Base-by-base conservation (phyloP, 2,113 vertebrate genomes). In the Cynopterus brachyotis region DNA sequence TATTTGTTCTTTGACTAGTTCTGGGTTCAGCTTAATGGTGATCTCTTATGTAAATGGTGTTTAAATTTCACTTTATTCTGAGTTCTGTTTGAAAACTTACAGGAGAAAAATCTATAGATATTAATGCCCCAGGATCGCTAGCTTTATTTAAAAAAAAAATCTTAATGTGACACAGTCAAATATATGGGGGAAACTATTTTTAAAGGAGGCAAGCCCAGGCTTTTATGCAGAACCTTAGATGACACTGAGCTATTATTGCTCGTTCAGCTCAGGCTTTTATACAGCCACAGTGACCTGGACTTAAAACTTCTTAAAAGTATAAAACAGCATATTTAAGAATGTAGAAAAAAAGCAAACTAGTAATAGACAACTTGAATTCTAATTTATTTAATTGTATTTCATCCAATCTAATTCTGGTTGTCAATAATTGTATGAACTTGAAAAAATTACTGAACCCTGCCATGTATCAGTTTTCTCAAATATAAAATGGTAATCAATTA, bases 1-100 rank as follows among this genome's bases (percentile, higher is more conserved):
- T 81, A 37, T 90, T 96, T 76, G 55, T 91, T 73, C 79, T 96
- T 93, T 84, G 15, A 88, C 92, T 84, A 67, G 16, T 57, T 92
- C 76, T 47, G n/a, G 42, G 16, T 66, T 72, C 55, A 67, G 45
- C 37, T 67, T 62, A 86, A 37, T 47, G 17, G 45, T 95, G 28
- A 37, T 89, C 89, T 93, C 78, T 93, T 55, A 6, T 91, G 19
- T 75, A 47, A 92, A 95, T 26, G 12, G 9, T 83, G 42, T 82
- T 91, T 89, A 88, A 76, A 94, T 73, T 95, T 50, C 70, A 50
- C 30, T 64, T 83, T 16, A 69, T 72, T 81, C 35, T 55, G 35
- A 91, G 66, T 37, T 97, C 78, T 89, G 53, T 73, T 96, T 87
- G 83, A 89, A 97, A 95, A 93, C 35, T 37, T 83, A 45, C 9